Conservation (phyloP, 2,888 invertebrate species). For the Noctuana brunneofusca region DNA sequence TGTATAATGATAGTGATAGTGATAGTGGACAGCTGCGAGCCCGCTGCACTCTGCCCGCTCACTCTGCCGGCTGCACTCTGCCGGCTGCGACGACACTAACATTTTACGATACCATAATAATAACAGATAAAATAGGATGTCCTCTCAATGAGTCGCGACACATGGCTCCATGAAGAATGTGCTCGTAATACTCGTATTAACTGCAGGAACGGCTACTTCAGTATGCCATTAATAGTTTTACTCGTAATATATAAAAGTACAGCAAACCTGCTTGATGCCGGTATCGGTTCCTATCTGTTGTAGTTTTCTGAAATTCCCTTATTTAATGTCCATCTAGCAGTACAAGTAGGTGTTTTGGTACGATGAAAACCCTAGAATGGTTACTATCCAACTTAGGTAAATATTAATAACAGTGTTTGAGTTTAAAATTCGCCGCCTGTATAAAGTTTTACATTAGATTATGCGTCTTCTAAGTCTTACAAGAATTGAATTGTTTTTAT, state of each 20-base stretch:
- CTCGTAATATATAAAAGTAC: background rate
- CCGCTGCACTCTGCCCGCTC: background rate
- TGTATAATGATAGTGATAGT: background rate
- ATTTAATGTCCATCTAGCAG: no score
- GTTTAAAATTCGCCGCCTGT: no score
- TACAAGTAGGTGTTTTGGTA: no score
- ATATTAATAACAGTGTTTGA: no score
- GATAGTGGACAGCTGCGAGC: background rate
- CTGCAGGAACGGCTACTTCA: background rate
- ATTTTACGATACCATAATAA: background rate
- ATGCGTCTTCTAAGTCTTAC: no score
- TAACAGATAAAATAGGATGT: background rate
- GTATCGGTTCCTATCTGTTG: background rate
- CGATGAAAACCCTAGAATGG: no score
- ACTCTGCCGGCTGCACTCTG: no score
- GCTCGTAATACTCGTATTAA: slow-evolving; percentile 2
- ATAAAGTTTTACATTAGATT: no score
- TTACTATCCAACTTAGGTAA: no score
- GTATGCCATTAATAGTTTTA: background rate
- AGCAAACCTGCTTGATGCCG: background rate
- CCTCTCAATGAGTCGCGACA: background rate
- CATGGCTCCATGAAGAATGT: background rate
- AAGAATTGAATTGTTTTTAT: no score
- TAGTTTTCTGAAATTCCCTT: no score
- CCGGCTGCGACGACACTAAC: slow-evolving; percentile 2